Evolutionary conservation across 1,140 invertebrate species (phyloP).

Genomic region (Dreissena polymorpha): DNA sequence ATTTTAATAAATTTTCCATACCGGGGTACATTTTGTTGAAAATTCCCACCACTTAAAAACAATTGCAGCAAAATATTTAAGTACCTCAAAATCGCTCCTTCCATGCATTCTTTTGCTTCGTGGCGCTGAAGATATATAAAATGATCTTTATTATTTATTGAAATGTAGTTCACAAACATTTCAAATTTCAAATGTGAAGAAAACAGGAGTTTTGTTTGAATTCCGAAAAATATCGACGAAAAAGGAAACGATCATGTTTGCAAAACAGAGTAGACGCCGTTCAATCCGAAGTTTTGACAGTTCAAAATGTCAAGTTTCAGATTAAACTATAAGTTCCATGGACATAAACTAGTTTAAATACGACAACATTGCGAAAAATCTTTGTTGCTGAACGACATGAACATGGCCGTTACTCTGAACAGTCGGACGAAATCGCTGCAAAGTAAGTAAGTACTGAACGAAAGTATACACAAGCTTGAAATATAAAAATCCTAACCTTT

Average conservation of each 20-base stretch:
- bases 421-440: conserved; percentile 57
- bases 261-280: not conserved
- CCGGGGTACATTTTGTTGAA: no score
- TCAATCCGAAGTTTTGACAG: not conserved
- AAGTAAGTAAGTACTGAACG: conserved; percentile 21
- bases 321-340: conserved; percentile 12
- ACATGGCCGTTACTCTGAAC: conserved; percentile 27
- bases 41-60: conserved; percentile 24
- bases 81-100: conserved; percentile 62
- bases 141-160: not conserved
- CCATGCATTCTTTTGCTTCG: conserved; percentile 54
- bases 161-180: not conserved
- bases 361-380: not conserved
- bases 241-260: conserved; percentile 3
- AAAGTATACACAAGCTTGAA: not conserved
- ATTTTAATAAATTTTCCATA: no score
- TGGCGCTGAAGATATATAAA: conserved; percentile 52
- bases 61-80: conserved; percentile 1
- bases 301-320: not conserved
- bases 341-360: not conserved
- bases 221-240: not conserved
- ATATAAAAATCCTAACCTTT: conserved; percentile 61
- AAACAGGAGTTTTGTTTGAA: not conserved
- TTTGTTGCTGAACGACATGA: conserved; percentile 18
- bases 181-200: not conserved